Conservation (phyloP, 2,888 invertebrate genomes). For the Augochlorella aurata region DNA sequence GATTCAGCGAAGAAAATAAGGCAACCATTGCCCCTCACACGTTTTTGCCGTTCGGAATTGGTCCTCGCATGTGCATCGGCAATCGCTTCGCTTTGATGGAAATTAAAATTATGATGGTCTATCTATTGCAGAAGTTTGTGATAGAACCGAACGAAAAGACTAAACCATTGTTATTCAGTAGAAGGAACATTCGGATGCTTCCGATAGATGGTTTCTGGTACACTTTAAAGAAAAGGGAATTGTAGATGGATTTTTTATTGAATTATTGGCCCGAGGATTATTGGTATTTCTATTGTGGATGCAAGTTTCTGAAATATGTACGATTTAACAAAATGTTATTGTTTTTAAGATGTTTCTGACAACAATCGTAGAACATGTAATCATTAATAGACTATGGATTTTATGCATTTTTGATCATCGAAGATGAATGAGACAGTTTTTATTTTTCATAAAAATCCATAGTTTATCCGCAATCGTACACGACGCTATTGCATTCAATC, state of each 20-base stretch:
- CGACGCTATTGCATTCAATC: no score
- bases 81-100: constrained; percentile 74
- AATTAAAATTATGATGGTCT: constrained; percentile 66
- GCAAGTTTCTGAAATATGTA: no score
- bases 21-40: constrained; percentile 62
- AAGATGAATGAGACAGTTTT: no score
- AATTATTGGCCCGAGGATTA: no score
- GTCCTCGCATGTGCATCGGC: constrained; percentile 72
- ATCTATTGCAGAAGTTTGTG: constrained; percentile 63
- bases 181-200: constrained; percentile 43
- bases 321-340: no score
- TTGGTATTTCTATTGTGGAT: no score
- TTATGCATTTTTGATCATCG: no score
- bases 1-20: constrained; percentile 69
- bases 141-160: constrained; percentile 79
- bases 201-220: constrained; percentile 64
- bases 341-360: no score
- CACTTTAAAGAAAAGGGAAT: constrained; percentile 52
- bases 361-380: no score
- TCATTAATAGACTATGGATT: no score
- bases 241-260: neutral
- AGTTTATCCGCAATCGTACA: no score
- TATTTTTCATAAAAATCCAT: no score
- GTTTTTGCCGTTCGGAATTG: constrained; percentile 71
- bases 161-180: constrained; percentile 71